phyloP scores from a whole-genome alignment of 2,888 invertebrate genomes.

The Eupithecia abbreviata region DNA sequence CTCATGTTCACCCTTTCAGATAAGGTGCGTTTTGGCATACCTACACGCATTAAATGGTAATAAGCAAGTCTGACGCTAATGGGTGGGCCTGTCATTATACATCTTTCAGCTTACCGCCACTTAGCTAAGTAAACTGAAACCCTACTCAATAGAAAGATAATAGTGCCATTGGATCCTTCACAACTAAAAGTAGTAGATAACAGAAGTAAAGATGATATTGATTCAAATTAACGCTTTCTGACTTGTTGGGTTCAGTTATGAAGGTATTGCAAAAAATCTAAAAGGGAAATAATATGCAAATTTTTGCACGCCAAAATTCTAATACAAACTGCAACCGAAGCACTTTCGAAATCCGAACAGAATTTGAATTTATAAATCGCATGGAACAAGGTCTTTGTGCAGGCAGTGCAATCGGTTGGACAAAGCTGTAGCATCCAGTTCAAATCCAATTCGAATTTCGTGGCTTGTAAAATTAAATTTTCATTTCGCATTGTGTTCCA shows the following conservation, averaged over 20 bases:
- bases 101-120: constrained; percentile 35
- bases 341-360: background rate
- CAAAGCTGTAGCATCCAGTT: constrained; percentile 3
- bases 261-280: background rate
- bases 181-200: background rate
- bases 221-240: background rate
- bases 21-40: constrained; percentile 31
- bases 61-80: constrained; percentile 35
- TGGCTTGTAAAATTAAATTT: background rate
- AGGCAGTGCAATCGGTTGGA: constrained; percentile 1
- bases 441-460: background rate
- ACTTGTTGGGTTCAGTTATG: background rate
- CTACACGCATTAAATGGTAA: constrained; percentile 27
- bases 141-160: constrained; percentile 23
- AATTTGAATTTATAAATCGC: constrained; percentile 1
- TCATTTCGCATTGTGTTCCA: background rate
- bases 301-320: background rate
- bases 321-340: background rate
- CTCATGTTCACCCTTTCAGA: constrained; percentile 22
- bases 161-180: constrained; percentile 5
- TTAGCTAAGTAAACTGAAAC: constrained; percentile 35
- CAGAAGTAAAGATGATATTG: background rate
- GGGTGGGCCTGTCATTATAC: constrained; percentile 35
- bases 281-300: background rate
- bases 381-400: constrained; percentile 1